These are phyloP conservation scores for Periparus ater DNA, from an alignment of 2,797 vertebrate species.

Conservation along the genomic window DNA sequence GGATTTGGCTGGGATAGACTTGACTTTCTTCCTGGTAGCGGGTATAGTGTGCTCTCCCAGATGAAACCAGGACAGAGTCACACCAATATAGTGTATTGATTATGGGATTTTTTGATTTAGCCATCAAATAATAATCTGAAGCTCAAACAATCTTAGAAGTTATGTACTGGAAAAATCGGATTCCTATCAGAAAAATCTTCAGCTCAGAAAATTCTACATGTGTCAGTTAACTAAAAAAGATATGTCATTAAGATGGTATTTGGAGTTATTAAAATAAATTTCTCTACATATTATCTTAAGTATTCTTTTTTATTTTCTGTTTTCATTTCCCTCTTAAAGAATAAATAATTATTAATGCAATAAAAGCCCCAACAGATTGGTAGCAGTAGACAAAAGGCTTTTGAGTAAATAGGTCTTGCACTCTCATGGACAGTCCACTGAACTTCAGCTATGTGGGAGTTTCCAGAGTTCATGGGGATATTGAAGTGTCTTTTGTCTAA, in stretches of 20 bases:
- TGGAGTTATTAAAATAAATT: neutral
- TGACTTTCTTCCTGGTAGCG: neutral
- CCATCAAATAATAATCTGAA: neutral
- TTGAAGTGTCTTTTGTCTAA: neutral
- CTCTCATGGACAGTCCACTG: neutral
- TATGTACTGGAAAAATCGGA: neutral
- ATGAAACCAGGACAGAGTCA: neutral
- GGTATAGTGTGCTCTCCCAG: neutral
- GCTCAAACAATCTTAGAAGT: neutral
- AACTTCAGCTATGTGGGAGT: neutral
- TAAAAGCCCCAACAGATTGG: fast-evolving
- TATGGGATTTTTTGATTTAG: neutral
- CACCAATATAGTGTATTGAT: neutral
- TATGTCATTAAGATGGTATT: neutral
- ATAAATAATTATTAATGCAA: neutral
- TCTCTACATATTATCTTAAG: neutral
- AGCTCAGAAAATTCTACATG: neutral
- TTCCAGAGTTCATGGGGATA: neutral
- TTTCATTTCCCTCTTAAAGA: neutral
- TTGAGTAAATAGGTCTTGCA: neutral
- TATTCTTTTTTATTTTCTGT: neutral
- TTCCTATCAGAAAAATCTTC: neutral
- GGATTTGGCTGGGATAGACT: neutral
- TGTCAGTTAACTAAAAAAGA: neutral
- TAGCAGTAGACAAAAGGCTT: neutral